Evolutionary conservation across 1,140 invertebrate species (phyloP), one percentile per base, ranked within the genome.

Genomic region (Prorops nasuta): DNA sequence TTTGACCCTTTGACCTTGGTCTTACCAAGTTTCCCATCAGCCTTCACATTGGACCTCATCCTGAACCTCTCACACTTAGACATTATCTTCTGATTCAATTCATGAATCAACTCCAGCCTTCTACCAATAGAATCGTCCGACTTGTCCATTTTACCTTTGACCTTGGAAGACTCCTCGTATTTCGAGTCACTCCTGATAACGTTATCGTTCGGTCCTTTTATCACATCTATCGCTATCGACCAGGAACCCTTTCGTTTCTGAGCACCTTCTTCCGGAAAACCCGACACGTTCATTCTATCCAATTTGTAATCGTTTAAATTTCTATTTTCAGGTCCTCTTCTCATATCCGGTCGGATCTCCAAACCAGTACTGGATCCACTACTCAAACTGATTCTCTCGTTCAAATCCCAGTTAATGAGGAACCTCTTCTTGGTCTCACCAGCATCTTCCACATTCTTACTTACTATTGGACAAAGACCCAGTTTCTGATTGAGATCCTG

Each of bases 381-480:
- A 53, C 72, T 76, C 37, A 77, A 35, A 54, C 74, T 76, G 46
- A 77, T 70, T 37, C 69, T 70, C 51, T 77, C 75, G 60, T 76
- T 77, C 38, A 76, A 39, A 20, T 77, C 75, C 75, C 75, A 77
- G 51, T 77, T 73, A 40, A 76, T 74, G 34, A 43, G 0, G 1
- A 55, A 34, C 15, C 22, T 31, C 0, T 18, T 18, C 14, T 15
- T 43, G 14, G 35, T 31, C 48, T 56, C 44, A 35, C 39, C 31
- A 31, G 47, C 44, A 35, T 53, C 31, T n/a, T n/a, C n/a, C 36
- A 50, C 19, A 32, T 21, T 60, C 7, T 35, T 42, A 43, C 44
- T 53, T 20, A 41, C 39, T 36, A 40, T 59, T 28, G 47, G 47
- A 46, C 38, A 51, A 32, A 45, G 36, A 34, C 32, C 37, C 14